A percentile compares a stretch with the other conserved stretches of the same genome.
Evolutionary conservation across 2,888 invertebrate genomes (phyloP).

Genomic region (Chrysolina americana): DNA sequence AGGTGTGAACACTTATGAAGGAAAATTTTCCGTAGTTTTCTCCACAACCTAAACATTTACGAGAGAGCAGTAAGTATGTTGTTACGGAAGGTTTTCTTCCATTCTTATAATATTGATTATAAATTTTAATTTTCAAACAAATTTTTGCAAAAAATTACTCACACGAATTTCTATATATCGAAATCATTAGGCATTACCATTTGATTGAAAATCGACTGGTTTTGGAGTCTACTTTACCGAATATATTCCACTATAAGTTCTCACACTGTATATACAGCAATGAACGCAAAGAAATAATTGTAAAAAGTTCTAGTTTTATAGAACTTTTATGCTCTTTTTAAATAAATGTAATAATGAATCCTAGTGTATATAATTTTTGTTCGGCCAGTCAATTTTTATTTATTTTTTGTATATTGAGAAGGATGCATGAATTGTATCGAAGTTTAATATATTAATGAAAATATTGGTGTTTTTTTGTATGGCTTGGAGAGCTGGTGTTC

Average conservation of each 20-base stretch:
- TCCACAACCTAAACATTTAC: neutral
- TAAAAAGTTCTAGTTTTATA: slow-evolving; percentile 52
- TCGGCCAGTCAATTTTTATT: slow-evolving; percentile 1
- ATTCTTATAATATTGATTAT: too few relatives aligned
- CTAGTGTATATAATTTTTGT: neutral
- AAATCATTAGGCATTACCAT: too few relatives aligned
- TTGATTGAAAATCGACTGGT: too few relatives aligned
- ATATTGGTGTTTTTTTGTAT: neutral
- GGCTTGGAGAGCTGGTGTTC: too few relatives aligned
- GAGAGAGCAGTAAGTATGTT: too few relatives aligned
- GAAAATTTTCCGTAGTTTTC: neutral
- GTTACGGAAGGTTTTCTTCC: too few relatives aligned
- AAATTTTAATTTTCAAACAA: too few relatives aligned
- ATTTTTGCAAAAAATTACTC: too few relatives aligned
- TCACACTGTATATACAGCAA: slow-evolving; percentile 21
- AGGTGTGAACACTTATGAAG: neutral
- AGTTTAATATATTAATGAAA: slow-evolving; percentile 11
- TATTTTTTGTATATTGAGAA: slow-evolving; percentile 11
- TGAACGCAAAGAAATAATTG: slow-evolving; percentile 17
- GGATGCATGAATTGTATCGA: neutral
- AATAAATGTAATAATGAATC: slow-evolving; percentile 35
- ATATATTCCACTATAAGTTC: neutral
- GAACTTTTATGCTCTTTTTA: slow-evolving; percentile 41
- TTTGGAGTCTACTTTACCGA: too few relatives aligned
- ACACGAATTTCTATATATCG: too few relatives aligned